Evolutionary conservation across 2,113 vertebrate genomes (phyloP), one percentile per base, ranked within the genome.

Genomic region (Mormoops blainvillei): DNA sequence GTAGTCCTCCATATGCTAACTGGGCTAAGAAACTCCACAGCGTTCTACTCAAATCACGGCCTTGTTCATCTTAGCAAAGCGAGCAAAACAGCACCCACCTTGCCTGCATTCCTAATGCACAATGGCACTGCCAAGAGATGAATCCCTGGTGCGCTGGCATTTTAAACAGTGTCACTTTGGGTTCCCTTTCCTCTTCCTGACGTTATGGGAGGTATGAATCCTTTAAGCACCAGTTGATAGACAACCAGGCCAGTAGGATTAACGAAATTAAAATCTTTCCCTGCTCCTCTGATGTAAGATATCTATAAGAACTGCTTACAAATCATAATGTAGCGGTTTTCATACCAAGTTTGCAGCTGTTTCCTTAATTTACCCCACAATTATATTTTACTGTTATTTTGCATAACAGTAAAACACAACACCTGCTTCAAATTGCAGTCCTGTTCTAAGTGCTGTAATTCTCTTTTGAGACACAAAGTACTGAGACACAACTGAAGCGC

Each of bases 341-440:
- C 97, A 90, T 83, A 97, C 96, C 96, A 97, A 97, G 97, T 98
- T 98, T 98, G 98, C 98, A 99, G 98, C 98, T 98, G 98, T 98
- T 98, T 99, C 98, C 97, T 97, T 98, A 97, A 98, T 98, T 98
- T 98, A 98, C 97, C 94, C 87, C 86, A 97, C 97, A 98, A 98
- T 98, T 98, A 98, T 98, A 98, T 98, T 99, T 98, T 98, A 98
- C 98, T 97, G 98, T 98, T 98, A 97, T 98, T 99, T 98, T 98
- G 98, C 98, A 98, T 98, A 98, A 98, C 98, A 98, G 98, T 98
- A 98, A 98, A 98, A 98, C 98, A 97, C 98, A 99, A 98, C 98
- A 99, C 98, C 98, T 99, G 98, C 98, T 98, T 98, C 98, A 98
- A 98, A 98, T 97, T 96, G 98, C 97, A 98, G 98, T 97, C 98